Conservation (phyloP, 30 jellyfish, hydroid and myxozoan genomes). For the Cassiopea xamachana region DNA sequence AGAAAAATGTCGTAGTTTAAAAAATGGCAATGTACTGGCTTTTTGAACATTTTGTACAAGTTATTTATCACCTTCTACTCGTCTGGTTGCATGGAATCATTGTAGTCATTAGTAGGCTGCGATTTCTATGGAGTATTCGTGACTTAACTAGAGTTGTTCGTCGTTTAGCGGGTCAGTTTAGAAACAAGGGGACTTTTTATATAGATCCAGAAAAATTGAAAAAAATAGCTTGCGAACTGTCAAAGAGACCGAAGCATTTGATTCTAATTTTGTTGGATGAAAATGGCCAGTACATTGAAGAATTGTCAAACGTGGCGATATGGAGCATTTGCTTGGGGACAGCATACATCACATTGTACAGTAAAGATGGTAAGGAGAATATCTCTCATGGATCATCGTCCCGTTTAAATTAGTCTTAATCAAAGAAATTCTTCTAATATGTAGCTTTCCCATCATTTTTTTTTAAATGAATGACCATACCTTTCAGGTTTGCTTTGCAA, state of each 20-base stretch:
- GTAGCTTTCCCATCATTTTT: not conserved
- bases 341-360: slow-evolving; percentile 26
- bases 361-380: slow-evolving; percentile 26
- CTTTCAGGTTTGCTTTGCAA: slow-evolving; percentile 11
- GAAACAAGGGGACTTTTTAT: not conserved
- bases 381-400: not conserved
- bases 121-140: not conserved
- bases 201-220: not conserved
- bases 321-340: slow-evolving; percentile 41
- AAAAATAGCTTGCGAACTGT: not conserved
- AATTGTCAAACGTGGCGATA: slow-evolving; percentile 10
- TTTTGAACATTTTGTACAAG: not conserved
- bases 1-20: not conserved
- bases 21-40: slow-evolving; percentile 6
- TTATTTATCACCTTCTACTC: not conserved
- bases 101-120: not conserved
- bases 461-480: not conserved
- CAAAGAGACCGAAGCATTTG: slow-evolving; percentile 29
- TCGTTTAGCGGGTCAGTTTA: not conserved
- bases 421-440: not conserved
- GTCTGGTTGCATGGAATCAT: not conserved
- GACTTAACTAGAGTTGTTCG: not conserved
- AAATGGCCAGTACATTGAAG: slow-evolving; percentile 12
- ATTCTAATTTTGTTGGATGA: slow-evolving; percentile 5
- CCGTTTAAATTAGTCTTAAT: not conserved